phyloP scores from a whole-genome alignment of 2,113 vertebrate species.

The Saguinus midas region DNA sequence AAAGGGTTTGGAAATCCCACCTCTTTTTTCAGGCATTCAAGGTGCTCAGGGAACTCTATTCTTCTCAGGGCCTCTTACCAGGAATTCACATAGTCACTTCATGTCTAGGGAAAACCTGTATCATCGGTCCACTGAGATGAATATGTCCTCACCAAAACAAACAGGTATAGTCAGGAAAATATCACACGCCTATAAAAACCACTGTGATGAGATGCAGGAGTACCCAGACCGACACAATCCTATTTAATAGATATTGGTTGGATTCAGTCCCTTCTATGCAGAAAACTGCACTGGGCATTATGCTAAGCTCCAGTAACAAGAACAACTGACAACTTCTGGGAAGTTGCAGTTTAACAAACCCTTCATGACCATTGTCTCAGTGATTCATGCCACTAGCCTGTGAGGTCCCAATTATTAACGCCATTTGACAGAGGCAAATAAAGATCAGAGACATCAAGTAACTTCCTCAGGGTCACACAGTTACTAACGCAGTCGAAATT shows the following conservation, averaged over 20 bases:
- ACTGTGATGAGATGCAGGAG: fast-evolving
- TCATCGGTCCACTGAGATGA: background rate
- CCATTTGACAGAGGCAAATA: background rate
- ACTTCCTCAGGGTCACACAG: background rate
- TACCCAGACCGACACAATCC: background rate
- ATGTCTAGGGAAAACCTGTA: background rate
- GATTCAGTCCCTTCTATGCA: fast-evolving
- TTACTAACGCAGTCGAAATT: background rate
- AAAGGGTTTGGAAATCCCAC: slow-evolving; percentile 31
- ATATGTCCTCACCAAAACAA: background rate
- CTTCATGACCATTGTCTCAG: background rate
- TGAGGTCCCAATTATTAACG: background rate
- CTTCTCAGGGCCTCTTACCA: background rate
- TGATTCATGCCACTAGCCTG: background rate
- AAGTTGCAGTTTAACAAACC: background rate
- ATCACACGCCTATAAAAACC: fast-evolving
- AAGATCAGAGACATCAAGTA: background rate
- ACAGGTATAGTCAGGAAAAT: background rate
- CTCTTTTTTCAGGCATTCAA: background rate
- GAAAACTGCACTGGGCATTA: no score
- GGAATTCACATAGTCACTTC: background rate
- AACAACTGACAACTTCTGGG: background rate
- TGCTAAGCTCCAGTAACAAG: background rate
- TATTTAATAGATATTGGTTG: fast-evolving
- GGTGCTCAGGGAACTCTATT: background rate